Base-by-base conservation (phyloP, 2,888 invertebrate species). In the Margaritifera margaritifera region DNA sequence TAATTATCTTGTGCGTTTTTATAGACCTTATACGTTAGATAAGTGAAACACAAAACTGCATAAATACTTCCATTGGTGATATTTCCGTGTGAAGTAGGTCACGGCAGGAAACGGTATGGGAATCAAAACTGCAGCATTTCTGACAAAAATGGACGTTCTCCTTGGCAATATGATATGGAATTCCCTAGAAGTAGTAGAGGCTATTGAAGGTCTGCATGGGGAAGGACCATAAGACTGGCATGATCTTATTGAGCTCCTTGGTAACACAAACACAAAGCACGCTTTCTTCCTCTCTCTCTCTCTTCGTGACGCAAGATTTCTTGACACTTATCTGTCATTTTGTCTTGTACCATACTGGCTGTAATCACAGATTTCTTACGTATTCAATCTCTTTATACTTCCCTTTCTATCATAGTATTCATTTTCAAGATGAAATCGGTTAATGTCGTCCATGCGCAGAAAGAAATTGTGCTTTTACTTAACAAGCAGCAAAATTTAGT, bases 81-180 rank as follows among this genome's bases (percentile, higher is more conserved):
- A 51, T 50, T 50, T 27, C 4, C 27, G n/a, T 27, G 2, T 27
- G 27, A 27, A 27, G 4, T 71, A 91, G 90, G 89, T 91, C 19
- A 64, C 75, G 1, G 87, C 89, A 42, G 88, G 91, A 2, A 82
- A 86, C 51, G 79, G 83, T 20, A 83, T 91, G 64, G 90, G 90
- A 2, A 87, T 91, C 31, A 87, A 88, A 56, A 90, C 90, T 2
- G 83, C 86, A 8, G 91, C 90, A 3, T 75, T 91, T 11, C 67
- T 92, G 22, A 91, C 91, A 2, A 80, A 85, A 56, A 92, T 92
- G 92, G 90, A 91, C 69, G 69, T 80, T n/a, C 92, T 92, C 0
- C 77, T 92, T 19, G 92, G 92, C 2, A 74, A 74, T 53, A 85
- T 81, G 54, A 87, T 91, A 24, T 92, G 92, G 19, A 92, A 92